A percentile compares a stretch with the other conserved stretches of the same genome.
Conservation (phyloP, 2,113 vertebrate species). For the Podilymbus podiceps region DNA sequence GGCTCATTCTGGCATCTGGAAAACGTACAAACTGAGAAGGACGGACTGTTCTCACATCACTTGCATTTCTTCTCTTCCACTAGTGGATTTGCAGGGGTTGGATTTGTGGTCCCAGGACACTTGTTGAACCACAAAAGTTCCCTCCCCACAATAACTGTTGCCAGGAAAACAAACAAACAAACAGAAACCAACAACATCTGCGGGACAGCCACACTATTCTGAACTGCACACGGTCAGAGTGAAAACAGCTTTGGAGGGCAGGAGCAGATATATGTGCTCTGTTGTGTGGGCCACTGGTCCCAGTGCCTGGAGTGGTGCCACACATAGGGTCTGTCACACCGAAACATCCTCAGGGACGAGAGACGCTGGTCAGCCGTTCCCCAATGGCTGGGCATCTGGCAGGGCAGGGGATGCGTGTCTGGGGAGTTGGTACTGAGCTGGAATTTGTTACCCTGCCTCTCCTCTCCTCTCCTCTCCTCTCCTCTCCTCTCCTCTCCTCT, state of each 20-base stretch:
- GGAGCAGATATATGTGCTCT: background rate
- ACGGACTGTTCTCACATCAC: background rate
- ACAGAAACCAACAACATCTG: background rate
- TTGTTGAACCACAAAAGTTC: background rate
- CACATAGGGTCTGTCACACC: background rate
- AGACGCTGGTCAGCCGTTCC: background rate
- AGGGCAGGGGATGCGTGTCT: background rate
- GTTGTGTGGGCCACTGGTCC: background rate
- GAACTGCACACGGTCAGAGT: background rate
- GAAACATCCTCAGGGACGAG: background rate
- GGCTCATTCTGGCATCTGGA: background rate
- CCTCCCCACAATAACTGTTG: background rate
- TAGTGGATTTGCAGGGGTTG: background rate
- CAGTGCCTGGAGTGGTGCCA: background rate
- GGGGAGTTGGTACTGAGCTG: too few species aligned
- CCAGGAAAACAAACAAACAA: background rate
- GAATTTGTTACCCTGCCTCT: too few species aligned
- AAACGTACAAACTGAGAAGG: background rate
- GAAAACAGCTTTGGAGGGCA: background rate
- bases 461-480: too few species aligned
- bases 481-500: too few species aligned
- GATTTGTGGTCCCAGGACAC: background rate
- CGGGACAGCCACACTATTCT: background rate
- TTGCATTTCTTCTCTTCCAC: background rate
- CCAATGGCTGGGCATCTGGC: background rate